Evolutionary conservation across 2,888 invertebrate genomes (phyloP).

Genomic region (Cyrtodaria siliqua): DNA sequence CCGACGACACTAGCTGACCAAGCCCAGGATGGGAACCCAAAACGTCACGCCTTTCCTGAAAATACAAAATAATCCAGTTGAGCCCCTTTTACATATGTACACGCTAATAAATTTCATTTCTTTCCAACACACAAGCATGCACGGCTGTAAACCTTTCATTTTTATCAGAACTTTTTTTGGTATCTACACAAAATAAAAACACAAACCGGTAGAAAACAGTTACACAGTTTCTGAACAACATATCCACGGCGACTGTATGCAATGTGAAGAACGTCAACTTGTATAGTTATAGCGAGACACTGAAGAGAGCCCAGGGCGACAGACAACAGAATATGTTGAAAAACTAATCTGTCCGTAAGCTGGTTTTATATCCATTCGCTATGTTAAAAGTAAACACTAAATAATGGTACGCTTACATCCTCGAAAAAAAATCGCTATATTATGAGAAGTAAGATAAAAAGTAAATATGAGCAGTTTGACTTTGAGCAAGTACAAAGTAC

Average conservation of each 20-base stretch:
- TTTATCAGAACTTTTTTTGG: too few relatives aligned
- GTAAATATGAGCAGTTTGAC: too few relatives aligned
- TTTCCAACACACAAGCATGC: too few relatives aligned
- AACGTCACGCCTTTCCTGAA: slow-evolving; percentile 88
- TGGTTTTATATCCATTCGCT: slow-evolving; percentile 39
- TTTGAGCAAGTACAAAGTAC: too few relatives aligned
- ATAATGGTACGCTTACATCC: too few relatives aligned
- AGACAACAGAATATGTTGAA: slow-evolving; percentile 32
- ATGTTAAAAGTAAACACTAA: too few relatives aligned
- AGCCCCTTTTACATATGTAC: too few relatives aligned
- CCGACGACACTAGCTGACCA: slow-evolving; percentile 87
- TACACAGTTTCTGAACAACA: not conserved
- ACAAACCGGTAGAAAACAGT: not conserved
- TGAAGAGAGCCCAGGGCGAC: slow-evolving; percentile 40
- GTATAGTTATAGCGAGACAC: slow-evolving; percentile 2
- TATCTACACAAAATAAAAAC: too few relatives aligned
- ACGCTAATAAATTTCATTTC: too few relatives aligned
- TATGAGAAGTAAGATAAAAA: too few relatives aligned
- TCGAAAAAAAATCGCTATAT: too few relatives aligned
- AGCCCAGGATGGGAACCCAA: slow-evolving; percentile 88
- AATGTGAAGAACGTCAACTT: slow-evolving; percentile 2
- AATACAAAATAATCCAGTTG: slow-evolving; percentile 57
- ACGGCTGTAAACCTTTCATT: too few relatives aligned
- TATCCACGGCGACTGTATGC: slow-evolving; percentile 1
- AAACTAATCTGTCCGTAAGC: slow-evolving; percentile 43